These are phyloP conservation scores for Sinotaia quadrata DNA, from an alignment of 2,888 invertebrate genomes.

Conservation along the genomic window DNA sequence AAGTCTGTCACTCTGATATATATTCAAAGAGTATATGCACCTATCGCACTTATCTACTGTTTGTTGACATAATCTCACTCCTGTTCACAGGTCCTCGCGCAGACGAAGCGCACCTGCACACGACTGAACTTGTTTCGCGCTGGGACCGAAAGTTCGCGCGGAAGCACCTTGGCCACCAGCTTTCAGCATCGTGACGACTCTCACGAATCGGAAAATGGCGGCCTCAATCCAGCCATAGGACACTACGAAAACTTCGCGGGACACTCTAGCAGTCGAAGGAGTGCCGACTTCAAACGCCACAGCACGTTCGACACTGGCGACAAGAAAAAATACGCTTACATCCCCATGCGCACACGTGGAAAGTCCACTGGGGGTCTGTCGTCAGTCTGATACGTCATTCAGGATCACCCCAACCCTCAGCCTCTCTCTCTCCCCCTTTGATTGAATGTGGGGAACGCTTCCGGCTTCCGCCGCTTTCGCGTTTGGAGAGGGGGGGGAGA, in stretches of 20 bases:
- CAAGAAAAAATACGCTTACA: background rate
- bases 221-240: background rate
- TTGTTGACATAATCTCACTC: too few relatives aligned
- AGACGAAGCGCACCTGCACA: conserved; percentile 35
- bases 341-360: background rate
- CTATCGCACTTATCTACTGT: too few relatives aligned
- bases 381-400: background rate
- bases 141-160: conserved; percentile 28
- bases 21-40: too few relatives aligned
- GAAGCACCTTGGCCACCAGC: conserved; percentile 30
- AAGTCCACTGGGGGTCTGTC: background rate
- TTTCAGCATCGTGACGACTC: conserved; percentile 32
- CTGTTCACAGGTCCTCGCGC: conserved; percentile 31
- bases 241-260: background rate
- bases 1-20: too few relatives aligned
- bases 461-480: too few relatives aligned
- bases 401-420: background rate
- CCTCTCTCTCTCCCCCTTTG: background rate
- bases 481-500: too few relatives aligned
- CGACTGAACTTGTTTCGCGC: conserved; percentile 20
- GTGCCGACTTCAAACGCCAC: background rate
- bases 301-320: background rate
- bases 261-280: background rate
- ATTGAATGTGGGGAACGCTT: too few relatives aligned
- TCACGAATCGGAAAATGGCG: conserved; percentile 32